Evolutionary conservation across 2,797 vertebrate genomes (phyloP).

Genomic region (Spea hammondii): DNA sequence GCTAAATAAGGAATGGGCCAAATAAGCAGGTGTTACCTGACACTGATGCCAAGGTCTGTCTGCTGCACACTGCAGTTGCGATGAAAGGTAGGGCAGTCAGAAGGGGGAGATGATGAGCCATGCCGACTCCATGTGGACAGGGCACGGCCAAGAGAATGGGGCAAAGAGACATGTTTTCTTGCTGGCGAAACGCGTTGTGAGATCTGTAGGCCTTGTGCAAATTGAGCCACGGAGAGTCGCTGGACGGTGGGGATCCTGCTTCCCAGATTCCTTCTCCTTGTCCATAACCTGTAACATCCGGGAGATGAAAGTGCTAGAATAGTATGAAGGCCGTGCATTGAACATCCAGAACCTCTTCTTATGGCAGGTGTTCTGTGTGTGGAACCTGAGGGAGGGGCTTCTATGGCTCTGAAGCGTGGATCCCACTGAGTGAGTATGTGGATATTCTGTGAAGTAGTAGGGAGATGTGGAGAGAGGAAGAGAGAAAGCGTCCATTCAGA

Average conservation of each 20-base stretch:
- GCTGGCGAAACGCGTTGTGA: constrained; percentile 54
- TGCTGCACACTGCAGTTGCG: constrained; percentile 60
- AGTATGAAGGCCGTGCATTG: constrained; percentile 71
- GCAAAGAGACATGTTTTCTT: constrained; percentile 65
- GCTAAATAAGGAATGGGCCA: not conserved
- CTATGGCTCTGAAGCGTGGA: constrained; percentile 22
- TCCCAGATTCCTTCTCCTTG: constrained; percentile 65
- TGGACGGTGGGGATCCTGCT: constrained; percentile 64
- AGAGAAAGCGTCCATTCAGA: constrained; percentile 67
- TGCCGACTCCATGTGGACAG: constrained; percentile 66
- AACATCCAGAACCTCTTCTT: constrained; percentile 58
- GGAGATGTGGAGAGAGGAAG: constrained; percentile 59
- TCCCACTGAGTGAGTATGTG: constrained; percentile 35
- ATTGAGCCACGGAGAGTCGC: constrained; percentile 65
- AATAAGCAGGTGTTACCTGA: constrained; percentile 71
- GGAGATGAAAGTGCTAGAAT: constrained; percentile 75
- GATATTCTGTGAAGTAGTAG: constrained; percentile 36
- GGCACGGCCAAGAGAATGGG: constrained; percentile 67
- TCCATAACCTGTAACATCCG: constrained; percentile 73
- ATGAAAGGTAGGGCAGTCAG: constrained; percentile 70
- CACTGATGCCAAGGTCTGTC: constrained; percentile 67
- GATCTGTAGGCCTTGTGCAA: constrained; percentile 67
- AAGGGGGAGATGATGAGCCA: constrained; percentile 65
- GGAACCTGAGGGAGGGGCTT: constrained; percentile 48
- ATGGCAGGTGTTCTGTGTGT: constrained; percentile 34